Evolutionary conservation across 2,888 invertebrate species (phyloP), one percentile per base, ranked within the genome.

Genomic region (Tenthredo distinguenda): DNA sequence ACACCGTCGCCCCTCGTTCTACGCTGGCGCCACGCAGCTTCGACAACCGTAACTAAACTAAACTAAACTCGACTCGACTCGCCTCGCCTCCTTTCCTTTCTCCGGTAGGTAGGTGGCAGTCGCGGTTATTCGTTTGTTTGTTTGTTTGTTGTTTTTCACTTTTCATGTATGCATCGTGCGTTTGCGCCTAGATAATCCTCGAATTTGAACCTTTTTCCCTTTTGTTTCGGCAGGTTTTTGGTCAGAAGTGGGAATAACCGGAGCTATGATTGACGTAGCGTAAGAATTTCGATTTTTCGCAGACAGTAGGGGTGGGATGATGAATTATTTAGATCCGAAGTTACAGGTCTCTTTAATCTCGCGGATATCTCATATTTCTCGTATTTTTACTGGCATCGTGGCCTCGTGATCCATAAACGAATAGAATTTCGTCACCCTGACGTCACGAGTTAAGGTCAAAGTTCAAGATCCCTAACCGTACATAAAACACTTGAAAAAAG

Each of bases 1-100:
- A 21, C 4, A 47, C 21, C 10, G 0, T 62, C 26, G 1, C 85
- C 86, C 86, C 86, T 86, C 89, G 88, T 87, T 26, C 72, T 21
- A 43, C 18, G 5, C 72, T 43, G 40, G 85, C 79, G 82, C 72
- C 82, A 50, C 72, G 47, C 40, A 47, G n/a, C 74, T 72, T n/a
- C 55, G 84, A 43, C 84, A 72, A 72, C 71, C 84, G 72, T 43
- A 84, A 68, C 68, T 55, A 68, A 34, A 12, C 62, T 1, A 62
- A 50, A 68, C 26, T 26, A 26, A 26, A 26, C 26, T 26, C 26
- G 26, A 26, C 26, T 26, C 26, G 26, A 26, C 82, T 31, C 26
- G 21, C 34, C 84, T 68, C 12, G 55, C 68, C 47, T 18, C 37
- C 62, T 84, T 79, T 34, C 37, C 31, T 71, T 71, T 37, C 37